Conservation (phyloP, 2,797 vertebrate genomes). For the Sandelia bainsii region DNA sequence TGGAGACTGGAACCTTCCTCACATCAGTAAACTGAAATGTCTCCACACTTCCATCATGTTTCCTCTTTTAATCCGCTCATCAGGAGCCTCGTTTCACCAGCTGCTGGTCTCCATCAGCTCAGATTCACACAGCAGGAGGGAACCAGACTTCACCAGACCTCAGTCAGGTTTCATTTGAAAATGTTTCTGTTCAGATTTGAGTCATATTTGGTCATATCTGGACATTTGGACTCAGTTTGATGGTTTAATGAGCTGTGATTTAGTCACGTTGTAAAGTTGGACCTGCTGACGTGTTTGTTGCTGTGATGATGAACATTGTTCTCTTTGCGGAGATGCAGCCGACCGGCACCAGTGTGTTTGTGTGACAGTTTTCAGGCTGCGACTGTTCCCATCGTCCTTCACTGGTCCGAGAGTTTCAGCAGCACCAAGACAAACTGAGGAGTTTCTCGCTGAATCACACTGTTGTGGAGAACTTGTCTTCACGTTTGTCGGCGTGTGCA, state of each 20-base stretch:
- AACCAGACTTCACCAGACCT: too few relatives aligned
- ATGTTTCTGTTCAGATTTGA: too few relatives aligned
- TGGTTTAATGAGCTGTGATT: not conserved
- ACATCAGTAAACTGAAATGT: too few relatives aligned
- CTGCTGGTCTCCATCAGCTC: not conserved
- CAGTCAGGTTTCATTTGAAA: too few relatives aligned
- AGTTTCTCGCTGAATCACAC: not conserved
- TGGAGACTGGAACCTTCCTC: too few relatives aligned
- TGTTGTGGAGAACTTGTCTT: constrained; percentile 2
- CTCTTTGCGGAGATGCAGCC: constrained; percentile 5
- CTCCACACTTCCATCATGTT: too few relatives aligned
- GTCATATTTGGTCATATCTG: not conserved
- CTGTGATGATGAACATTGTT: constrained; percentile 3
- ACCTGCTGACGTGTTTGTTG: constrained; percentile 9
- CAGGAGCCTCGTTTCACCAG: too few relatives aligned
- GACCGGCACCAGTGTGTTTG: constrained; percentile 16
- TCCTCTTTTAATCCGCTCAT: too few relatives aligned
- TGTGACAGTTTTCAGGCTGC: constrained; percentile 29
- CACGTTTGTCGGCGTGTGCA: not conserved
- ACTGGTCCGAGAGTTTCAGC: constrained; percentile 23
- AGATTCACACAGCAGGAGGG: not conserved
- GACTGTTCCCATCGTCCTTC: constrained; percentile 54
- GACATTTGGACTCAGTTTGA: constrained; percentile 5
- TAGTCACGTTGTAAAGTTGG: not conserved
- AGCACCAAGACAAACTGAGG: not conserved